Evolutionary conservation across 1,140 invertebrate species (phyloP).

Genomic region (Ephestia elutella): DNA sequence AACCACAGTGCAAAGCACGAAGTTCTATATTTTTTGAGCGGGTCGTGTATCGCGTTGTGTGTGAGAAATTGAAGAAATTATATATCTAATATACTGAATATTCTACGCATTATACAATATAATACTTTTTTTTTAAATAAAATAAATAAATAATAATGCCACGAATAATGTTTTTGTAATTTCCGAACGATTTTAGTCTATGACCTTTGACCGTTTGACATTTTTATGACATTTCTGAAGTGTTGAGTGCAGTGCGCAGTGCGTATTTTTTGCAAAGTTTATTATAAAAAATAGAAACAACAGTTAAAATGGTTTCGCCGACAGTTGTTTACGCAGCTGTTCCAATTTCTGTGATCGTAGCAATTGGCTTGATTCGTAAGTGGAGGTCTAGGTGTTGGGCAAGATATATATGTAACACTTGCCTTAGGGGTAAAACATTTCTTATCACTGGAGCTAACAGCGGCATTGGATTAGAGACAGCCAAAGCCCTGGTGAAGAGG

Average conservation of each 20-base stretch:
- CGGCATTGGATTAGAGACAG: slow-evolving; percentile 86
- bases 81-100: no score
- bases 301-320: slow-evolving; percentile 40
- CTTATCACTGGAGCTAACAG: slow-evolving; percentile 88
- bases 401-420: slow-evolving; percentile 55
- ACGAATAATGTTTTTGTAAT: slow-evolving; percentile 9
- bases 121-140: no score
- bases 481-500: slow-evolving; percentile 78
- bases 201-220: slow-evolving; percentile 45
- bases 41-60: no score
- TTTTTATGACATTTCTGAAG: slow-evolving; percentile 24
- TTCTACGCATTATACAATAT: no score
- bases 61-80: no score
- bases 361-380: slow-evolving; percentile 58
- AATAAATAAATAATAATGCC: no score
- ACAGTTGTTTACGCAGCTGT: slow-evolving; percentile 54
- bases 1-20: no score
- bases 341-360: slow-evolving; percentile 56
- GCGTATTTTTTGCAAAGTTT: background rate
- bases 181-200: slow-evolving; percentile 30
- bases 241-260: background rate
- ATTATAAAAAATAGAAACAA: background rate
- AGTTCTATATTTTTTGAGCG: no score
- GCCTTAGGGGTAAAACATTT: slow-evolving; percentile 73
- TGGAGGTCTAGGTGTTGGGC: slow-evolving; percentile 64